Percentiles rank a stretch among this genome's conserved stretches.
phyloP scores from a whole-genome alignment of 2,113 vertebrate species.

The Cochlearius cochlearius region DNA sequence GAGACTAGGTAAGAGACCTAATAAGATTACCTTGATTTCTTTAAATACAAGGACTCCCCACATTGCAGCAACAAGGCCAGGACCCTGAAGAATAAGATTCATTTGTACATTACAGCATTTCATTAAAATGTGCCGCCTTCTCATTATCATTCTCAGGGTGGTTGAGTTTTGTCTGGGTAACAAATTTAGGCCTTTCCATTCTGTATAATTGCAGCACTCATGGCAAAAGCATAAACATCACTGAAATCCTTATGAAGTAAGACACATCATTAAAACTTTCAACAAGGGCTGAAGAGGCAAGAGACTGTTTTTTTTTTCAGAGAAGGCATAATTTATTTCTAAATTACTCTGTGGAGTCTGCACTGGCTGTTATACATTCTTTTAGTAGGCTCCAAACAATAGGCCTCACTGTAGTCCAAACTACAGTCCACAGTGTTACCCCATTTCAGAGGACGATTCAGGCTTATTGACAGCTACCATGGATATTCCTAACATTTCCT shows the following conservation, averaged over 20 bases:
- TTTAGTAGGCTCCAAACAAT: neutral
- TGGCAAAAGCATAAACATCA: neutral
- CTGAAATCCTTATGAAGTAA: neutral
- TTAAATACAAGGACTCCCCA: constrained; percentile 89
- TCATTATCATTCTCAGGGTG: neutral
- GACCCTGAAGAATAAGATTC: constrained; percentile 76
- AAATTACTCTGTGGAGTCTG: neutral
- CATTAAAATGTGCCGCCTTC: neutral
- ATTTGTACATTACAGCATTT: neutral
- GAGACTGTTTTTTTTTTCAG: neutral
- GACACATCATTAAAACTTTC: neutral
- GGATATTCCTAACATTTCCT: neutral
- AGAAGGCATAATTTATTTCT: neutral
- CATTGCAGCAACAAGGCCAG: constrained; percentile 85
- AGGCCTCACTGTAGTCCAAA: neutral
- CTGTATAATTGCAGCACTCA: neutral
- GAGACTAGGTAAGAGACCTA: neutral
- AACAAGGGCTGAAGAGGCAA: neutral
- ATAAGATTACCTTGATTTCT: constrained; percentile 84
- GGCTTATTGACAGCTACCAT: neutral
- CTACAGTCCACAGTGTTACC: neutral
- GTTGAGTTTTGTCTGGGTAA: neutral
- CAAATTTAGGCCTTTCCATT: neutral
- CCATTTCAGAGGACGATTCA: neutral
- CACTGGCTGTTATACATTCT: neutral